phyloP scores from a whole-genome alignment of 2,797 vertebrate species.

The Neopelma chrysocephalum region DNA sequence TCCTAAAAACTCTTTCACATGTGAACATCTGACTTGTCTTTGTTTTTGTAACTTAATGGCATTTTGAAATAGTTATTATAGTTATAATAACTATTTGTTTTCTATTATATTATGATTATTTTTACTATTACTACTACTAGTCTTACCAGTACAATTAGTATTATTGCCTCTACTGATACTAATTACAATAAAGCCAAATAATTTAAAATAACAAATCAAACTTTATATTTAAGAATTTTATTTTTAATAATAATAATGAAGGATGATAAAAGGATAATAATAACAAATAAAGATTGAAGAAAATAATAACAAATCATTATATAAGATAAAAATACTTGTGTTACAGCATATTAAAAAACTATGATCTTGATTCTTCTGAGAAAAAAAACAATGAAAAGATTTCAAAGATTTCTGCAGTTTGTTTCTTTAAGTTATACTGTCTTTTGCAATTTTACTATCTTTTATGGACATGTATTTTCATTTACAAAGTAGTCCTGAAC shows the following conservation, averaged over 20 bases:
- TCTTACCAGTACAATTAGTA: neutral
- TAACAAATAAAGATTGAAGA: neutral
- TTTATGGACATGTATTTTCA: neutral
- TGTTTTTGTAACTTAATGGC: neutral
- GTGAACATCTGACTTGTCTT: neutral
- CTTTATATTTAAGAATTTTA: neutral
- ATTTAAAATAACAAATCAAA: neutral
- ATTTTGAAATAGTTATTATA: neutral
- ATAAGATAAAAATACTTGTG: neutral
- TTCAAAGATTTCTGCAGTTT: neutral
- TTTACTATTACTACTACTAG: neutral
- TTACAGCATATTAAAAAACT: neutral
- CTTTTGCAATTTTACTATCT: neutral
- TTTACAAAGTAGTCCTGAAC: neutral
- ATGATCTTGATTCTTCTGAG: neutral
- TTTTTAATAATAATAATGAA: neutral
- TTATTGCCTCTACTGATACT: neutral
- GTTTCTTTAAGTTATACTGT: neutral
- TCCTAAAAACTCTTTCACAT: neutral
- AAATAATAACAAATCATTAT: neutral
- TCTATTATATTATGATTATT: neutral
- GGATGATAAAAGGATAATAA: neutral
- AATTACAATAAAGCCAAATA: neutral
- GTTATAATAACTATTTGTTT: neutral
- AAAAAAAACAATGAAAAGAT: rapidly evolving